A percentile compares a stretch with the other conserved stretches of the same genome.
Conservation (phyloP, 2,113 vertebrate genomes). For the Austrofundulus limnaeus region DNA sequence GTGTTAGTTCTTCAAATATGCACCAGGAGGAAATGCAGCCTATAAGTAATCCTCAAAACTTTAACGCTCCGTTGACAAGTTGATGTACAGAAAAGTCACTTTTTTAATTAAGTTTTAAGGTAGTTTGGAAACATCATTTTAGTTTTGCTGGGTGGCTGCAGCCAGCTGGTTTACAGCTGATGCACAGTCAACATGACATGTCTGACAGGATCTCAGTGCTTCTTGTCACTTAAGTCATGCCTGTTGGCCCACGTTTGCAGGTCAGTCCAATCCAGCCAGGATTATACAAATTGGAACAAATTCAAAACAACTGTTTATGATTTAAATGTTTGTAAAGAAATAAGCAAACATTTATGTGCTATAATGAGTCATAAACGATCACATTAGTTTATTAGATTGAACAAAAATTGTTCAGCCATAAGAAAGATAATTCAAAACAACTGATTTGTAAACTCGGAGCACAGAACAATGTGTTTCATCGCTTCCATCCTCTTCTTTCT, state of each 20-base stretch:
- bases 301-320: constrained; percentile 12
- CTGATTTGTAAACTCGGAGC: not conserved
- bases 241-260: constrained; percentile 1
- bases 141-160: not conserved
- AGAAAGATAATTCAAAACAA: constrained; percentile 48
- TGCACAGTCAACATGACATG: not conserved
- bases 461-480: constrained; percentile 23
- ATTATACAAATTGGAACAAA: not conserved
- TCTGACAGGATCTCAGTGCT: constrained; percentile 8
- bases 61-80: not conserved
- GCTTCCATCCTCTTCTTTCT: constrained; percentile 1
- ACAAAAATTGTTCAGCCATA: constrained; percentile 27
- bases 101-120: not conserved
- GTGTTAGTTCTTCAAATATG: not conserved
- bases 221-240: not conserved
- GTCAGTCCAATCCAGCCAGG: not conserved
- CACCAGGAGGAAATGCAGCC: not conserved
- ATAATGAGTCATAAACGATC: constrained; percentile 16
- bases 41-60: not conserved
- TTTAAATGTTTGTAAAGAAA: constrained; percentile 12
- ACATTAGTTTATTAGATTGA: constrained; percentile 29
- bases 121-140: not conserved
- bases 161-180: not conserved
- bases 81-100: not conserved
- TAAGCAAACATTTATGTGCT: constrained; percentile 15